Percentiles rank a stretch among this genome's conserved stretches.
phyloP scores from a whole-genome alignment of 2,888 invertebrate species.

The Altica lythri region DNA sequence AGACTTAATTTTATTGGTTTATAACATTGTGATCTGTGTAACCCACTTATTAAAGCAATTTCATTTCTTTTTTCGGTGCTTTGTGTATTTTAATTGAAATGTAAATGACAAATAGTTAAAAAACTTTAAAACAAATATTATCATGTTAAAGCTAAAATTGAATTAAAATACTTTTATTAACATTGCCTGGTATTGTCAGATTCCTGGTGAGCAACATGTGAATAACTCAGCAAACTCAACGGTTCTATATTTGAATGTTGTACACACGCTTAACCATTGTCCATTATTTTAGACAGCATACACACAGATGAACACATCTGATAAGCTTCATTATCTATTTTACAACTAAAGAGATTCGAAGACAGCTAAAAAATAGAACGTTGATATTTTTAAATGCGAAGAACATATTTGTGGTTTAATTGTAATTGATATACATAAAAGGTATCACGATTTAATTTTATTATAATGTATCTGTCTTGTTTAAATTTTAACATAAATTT shows the following conservation, averaged over 20 bases:
- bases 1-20: too few species aligned
- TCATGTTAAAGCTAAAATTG: too few species aligned
- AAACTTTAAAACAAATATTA: too few species aligned
- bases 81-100: too few species aligned
- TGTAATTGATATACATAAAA: neutral
- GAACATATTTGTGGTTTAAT: neutral
- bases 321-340: conserved; percentile 41
- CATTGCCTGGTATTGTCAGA: conserved; percentile 21
- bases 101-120: too few species aligned
- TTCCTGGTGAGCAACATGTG: conserved; percentile 43
- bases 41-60: too few species aligned
- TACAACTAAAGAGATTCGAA: conserved; percentile 14
- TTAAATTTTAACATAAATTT: too few species aligned
- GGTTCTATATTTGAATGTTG: conserved; percentile 36
- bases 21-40: too few species aligned
- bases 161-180: too few species aligned
- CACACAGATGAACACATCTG: conserved; percentile 40
- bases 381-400: neutral
- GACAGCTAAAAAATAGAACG: conserved; percentile 1
- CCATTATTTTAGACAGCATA: conserved; percentile 41
- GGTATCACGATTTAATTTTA: too few species aligned
- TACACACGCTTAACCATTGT: conserved; percentile 42
- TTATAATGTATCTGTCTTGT: too few species aligned
- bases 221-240: conserved; percentile 37
- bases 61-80: too few species aligned